Evolutionary conservation across 2,113 vertebrate genomes (phyloP), one percentile per base, ranked within the genome.

Genomic region (Chelonoidis abingdonii): DNA sequence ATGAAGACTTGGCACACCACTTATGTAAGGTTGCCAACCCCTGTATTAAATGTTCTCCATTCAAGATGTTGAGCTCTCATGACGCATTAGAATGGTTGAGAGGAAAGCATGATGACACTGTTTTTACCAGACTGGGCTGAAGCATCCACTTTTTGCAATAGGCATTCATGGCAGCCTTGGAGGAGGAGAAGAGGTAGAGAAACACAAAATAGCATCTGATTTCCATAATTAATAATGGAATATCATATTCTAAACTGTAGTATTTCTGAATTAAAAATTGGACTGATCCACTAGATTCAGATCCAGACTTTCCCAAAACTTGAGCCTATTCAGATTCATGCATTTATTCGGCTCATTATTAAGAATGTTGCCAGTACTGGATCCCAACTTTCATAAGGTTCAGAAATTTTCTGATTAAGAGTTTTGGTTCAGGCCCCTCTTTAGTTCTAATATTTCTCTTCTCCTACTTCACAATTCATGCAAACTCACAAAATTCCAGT

Each of bases 261-360:
- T 38, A 38, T 72, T 72, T 72, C 65, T 72, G 38, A 38, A 38
- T 88, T 54, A 90, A 80, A 90, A 94, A 52, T 47, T 80, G 47
- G 1, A 59, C n/a, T 83, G 86, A 92, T 14, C 83, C 76, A 38
- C 62, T 84, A 38, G 17, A 44, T 80, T 35, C 35, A 14, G 41
- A 21, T 54, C 53, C 47, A 54, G 56, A 49, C 53, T 72, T 89
- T 53, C 80, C 80, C 59, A 87, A 72, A 62, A 65, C 25, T 44
- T 65, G 31, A 50, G 10, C 57, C 27, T 89, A 87, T 54, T 81
- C 10, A 31, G 78, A 88, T 53, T n/a, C 22, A 75, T 81, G 19
- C n/a, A 38, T 22, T 89, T 76, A 10, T 65, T 90, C 79, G 3
- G 4, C 41, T 93, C 87, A 7, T 54, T 87, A 0, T 83, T 57